Conservation (phyloP, 2,797 vertebrate genomes). For the Poliocrania exsul region DNA sequence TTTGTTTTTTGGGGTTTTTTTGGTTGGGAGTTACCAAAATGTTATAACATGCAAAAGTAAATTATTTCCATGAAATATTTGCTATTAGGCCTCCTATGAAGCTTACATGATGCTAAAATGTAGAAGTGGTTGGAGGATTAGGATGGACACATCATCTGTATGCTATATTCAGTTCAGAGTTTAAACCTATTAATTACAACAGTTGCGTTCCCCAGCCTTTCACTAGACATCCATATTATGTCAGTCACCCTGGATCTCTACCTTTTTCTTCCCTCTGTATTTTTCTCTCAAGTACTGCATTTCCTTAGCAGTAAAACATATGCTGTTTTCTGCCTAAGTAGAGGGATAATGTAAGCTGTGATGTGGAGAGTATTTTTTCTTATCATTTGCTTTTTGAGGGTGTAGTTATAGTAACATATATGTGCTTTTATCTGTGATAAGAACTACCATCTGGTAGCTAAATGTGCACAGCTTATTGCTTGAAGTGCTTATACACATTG, state of each 20-base stretch:
- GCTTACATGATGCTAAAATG: neutral
- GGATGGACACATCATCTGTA: neutral
- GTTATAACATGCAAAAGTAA: neutral
- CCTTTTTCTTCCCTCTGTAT: neutral
- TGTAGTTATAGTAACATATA: slow-evolving; percentile 75
- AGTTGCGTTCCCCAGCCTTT: neutral
- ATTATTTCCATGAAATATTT: neutral
- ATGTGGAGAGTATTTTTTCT: slow-evolving; percentile 70
- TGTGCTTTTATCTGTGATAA: slow-evolving; percentile 78
- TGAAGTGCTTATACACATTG: slow-evolving; percentile 76
- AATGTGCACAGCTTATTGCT: slow-evolving; percentile 76
- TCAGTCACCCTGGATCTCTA: neutral
- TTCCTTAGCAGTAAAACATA: slow-evolving; percentile 71
- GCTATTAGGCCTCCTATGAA: neutral
- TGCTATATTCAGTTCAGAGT: neutral
- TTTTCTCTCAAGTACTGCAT: slow-evolving; percentile 43
- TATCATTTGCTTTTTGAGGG: slow-evolving; percentile 63
- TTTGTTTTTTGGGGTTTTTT: neutral
- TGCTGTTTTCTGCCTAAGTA: slow-evolving; percentile 77
- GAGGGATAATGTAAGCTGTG: slow-evolving; percentile 77
- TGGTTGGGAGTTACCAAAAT: neutral
- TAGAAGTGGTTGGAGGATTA: neutral
- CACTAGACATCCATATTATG: neutral
- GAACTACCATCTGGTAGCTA: slow-evolving; percentile 77
- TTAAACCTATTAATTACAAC: neutral